Conservation (phyloP, 2,113 vertebrate species). For the Piprites chloris region DNA sequence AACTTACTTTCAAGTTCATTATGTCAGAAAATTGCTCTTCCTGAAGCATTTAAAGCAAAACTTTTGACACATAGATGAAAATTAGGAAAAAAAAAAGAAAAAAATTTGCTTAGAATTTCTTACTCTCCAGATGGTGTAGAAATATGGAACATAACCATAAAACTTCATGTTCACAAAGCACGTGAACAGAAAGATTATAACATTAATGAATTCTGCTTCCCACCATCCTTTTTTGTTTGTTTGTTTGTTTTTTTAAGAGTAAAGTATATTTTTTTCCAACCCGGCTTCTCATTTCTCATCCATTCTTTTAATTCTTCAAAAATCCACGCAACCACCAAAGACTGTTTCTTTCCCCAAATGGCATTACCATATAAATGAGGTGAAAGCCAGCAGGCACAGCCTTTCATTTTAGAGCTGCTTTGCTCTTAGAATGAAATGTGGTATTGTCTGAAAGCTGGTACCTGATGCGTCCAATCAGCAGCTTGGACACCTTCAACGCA, state of each 20-base stretch:
- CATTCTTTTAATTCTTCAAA: conserved; percentile 40
- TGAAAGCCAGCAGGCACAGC: conserved; percentile 29
- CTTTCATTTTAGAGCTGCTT: neutral
- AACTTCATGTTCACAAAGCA: neutral
- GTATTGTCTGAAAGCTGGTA: neutral
- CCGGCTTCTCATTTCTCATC: neutral
- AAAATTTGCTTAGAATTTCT: neutral
- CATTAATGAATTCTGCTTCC: conserved; percentile 27
- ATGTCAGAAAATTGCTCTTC: neutral
- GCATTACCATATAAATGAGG: conserved; percentile 41
- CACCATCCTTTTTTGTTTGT: neutral
- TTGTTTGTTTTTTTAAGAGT: neutral
- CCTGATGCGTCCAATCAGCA: neutral
- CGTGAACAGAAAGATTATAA: neutral
- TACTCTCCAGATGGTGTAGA: neutral
- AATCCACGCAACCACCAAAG: conserved; percentile 29
- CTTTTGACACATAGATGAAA: neutral
- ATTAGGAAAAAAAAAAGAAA: neutral
- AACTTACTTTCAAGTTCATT: neutral
- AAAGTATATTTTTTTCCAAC: conserved; percentile 31
- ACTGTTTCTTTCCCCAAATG: neutral
- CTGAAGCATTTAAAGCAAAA: neutral
- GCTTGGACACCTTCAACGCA: neutral
- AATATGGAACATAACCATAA: neutral
- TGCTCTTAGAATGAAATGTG: conserved; percentile 24